Conservation (phyloP, 2,797 vertebrate genomes). For the Tiaroga cobitis region DNA sequence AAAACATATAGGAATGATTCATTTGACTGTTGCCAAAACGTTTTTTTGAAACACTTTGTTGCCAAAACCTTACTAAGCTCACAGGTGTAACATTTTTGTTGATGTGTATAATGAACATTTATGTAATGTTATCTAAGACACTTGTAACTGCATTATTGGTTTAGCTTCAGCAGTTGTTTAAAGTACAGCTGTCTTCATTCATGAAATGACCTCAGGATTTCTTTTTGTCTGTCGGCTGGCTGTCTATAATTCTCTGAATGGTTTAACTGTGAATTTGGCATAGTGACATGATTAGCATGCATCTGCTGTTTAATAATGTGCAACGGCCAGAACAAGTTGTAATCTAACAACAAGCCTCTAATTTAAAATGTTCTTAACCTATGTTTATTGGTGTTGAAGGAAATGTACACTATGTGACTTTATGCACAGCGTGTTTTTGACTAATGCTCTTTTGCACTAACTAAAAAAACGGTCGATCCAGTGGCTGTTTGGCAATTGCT, state of each 20-base stretch:
- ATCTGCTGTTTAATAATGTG: slow-evolving; percentile 27
- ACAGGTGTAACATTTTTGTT: slow-evolving; percentile 2
- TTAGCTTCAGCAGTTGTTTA: not conserved
- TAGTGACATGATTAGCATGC: slow-evolving; percentile 39
- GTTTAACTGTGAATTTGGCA: slow-evolving; percentile 32
- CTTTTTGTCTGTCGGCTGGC: not conserved
- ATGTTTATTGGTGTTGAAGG: not conserved
- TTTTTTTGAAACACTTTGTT: slow-evolving; percentile 15
- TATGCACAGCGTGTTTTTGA: not conserved
- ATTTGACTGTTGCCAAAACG: not conserved
- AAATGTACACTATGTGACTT: not conserved
- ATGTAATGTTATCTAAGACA: slow-evolving; percentile 5
- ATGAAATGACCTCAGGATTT: not conserved
- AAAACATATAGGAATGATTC: not conserved
- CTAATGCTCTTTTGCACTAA: not conserved
- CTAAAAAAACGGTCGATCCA: too few species aligned
- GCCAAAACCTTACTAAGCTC: slow-evolving; percentile 19
- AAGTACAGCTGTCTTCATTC: not conserved
- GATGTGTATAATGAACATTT: slow-evolving; percentile 9
- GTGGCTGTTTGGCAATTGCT: not conserved
- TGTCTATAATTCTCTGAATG: slow-evolving; percentile 16
- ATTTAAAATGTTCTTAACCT: slow-evolving; percentile 5
- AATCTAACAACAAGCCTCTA: not conserved
- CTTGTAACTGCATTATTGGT: not conserved
- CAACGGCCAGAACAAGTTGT: slow-evolving; percentile 25